Evolutionary conservation across 2,797 vertebrate genomes (phyloP), one percentile per base, ranked within the genome.

Genomic region (Antennarius maculatus): DNA sequence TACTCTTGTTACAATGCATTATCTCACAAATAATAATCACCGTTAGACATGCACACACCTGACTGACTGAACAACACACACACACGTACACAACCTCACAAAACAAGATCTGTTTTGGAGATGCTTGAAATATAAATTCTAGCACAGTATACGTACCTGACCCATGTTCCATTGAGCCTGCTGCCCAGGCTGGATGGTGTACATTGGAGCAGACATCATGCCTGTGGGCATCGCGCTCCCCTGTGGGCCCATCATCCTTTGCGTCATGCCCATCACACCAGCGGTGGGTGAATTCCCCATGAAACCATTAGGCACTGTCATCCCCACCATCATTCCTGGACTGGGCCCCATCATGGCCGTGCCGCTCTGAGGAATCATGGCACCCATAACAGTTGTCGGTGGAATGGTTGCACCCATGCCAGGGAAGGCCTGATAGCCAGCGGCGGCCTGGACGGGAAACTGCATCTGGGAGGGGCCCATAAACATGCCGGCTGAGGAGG

Each of bases 271-370:
- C 94, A 96, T 95, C 84, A 95, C 91, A 17, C 94, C 94, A 54
- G 94, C 73, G 77, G 93, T 89, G 9, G 94, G 95, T 57, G 95
- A 68, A 8, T 92, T 92, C 50, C 95, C 96, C 93, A 96, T 95
- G 88, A 96, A 97, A 77, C 96, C 96, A 55, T 96, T 98, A 58
- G 96, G 95, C 92, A 97, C 93, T 1, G 94, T 95, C 94, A 98
- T 93, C 80, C 95, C 95, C 16, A 96, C 93, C 95, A 98, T 95
- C 94, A 97, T 91, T 0, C 94, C 94, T 1, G 95, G 68, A 73
- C 82, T 96, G 71, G 94, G 95, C 75, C 94, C 95, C 93, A 96
- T 95, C 89, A 95, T 94, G 76, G 94, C 92, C 16, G 94, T 86
- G 41, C 94, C 91, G 0, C 93, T 91, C 65, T 95, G 95, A 84